These are phyloP conservation scores for Pissodes strobi DNA, from an alignment of 1,140 invertebrate species.

Conservation along the genomic window DNA sequence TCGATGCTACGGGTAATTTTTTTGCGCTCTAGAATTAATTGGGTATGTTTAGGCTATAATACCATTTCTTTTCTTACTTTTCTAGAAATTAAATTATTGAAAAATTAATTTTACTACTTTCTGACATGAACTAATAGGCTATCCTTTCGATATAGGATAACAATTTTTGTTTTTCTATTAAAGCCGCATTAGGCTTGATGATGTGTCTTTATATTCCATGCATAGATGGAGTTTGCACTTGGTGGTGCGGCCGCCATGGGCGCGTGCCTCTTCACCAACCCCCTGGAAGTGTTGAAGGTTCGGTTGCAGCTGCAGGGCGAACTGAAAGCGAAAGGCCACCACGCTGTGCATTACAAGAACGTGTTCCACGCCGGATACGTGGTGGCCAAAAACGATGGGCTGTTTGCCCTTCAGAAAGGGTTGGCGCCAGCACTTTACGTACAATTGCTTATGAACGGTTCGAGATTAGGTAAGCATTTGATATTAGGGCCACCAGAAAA, in stretches of 20 bases:
- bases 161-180: too few relatives aligned
- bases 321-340: slow-evolving; percentile 68
- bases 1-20: too few relatives aligned
- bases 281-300: slow-evolving; percentile 86
- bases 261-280: slow-evolving; percentile 64
- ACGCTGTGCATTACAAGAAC: slow-evolving; percentile 58
- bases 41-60: too few relatives aligned
- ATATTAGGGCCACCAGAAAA: too few relatives aligned
- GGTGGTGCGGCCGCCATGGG: slow-evolving; percentile 49
- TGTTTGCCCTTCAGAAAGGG: slow-evolving; percentile 84
- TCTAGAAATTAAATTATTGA: too few relatives aligned
- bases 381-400: slow-evolving; percentile 63
- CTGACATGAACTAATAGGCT: too few relatives aligned
- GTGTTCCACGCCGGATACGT: slow-evolving; percentile 58
- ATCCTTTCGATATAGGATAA: too few relatives aligned
- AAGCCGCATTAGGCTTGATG: too few relatives aligned
- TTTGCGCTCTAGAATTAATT: too few relatives aligned
- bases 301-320: slow-evolving; percentile 89
- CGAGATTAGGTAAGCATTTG: slow-evolving; percentile 46
- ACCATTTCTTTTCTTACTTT: too few relatives aligned
- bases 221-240: slow-evolving; percentile 52
- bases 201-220: too few relatives aligned
- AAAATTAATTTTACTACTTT: too few relatives aligned
- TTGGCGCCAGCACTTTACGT: slow-evolving; percentile 77
- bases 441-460: slow-evolving; percentile 61